Percentiles rank a stretch among this genome's conserved stretches.
phyloP scores from a whole-genome alignment of 2,113 vertebrate species.

The Campylomormyrus tamandua region DNA sequence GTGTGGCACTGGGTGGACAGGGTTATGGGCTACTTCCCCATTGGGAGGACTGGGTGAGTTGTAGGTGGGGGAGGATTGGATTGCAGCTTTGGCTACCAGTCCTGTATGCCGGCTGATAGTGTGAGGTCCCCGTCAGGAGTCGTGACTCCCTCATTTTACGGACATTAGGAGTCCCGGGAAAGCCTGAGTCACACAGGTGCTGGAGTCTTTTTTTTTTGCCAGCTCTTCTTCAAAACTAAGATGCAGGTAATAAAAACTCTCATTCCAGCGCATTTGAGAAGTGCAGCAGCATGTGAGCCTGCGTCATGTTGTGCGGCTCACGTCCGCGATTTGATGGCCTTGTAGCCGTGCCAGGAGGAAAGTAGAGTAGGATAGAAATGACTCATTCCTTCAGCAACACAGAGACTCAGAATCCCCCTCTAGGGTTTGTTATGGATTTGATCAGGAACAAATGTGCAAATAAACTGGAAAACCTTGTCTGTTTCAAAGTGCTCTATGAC shows the following conservation, averaged over 20 bases:
- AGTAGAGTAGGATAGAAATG: not conserved
- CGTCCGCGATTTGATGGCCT: not conserved
- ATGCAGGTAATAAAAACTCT: not conserved
- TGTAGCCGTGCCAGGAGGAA: not conserved
- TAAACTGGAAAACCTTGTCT: constrained; percentile 18
- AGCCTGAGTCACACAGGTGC: constrained; percentile 3
- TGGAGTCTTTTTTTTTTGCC: not conserved
- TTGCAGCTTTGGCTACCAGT: not conserved
- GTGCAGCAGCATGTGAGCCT: not conserved
- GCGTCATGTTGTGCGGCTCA: not conserved
- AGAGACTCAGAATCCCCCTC: constrained; percentile 1
- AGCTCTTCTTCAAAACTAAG: not conserved
- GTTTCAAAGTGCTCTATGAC: constrained; percentile 23
- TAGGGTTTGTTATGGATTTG: constrained; percentile 4
- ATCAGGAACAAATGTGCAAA: constrained; percentile 35
- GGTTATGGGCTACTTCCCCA: not conserved
- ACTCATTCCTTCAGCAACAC: not conserved
- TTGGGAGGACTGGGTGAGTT: not conserved
- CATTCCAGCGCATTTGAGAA: not conserved
- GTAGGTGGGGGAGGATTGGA: not conserved
- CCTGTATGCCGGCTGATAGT: not conserved
- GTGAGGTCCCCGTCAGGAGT: constrained; percentile 9
- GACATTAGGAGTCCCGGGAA: not conserved
- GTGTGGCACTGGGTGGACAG: not conserved
- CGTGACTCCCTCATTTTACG: not conserved